Evolutionary conservation across 2,888 invertebrate genomes (phyloP).

Genomic region (Caenorhabditis sp.): DNA sequence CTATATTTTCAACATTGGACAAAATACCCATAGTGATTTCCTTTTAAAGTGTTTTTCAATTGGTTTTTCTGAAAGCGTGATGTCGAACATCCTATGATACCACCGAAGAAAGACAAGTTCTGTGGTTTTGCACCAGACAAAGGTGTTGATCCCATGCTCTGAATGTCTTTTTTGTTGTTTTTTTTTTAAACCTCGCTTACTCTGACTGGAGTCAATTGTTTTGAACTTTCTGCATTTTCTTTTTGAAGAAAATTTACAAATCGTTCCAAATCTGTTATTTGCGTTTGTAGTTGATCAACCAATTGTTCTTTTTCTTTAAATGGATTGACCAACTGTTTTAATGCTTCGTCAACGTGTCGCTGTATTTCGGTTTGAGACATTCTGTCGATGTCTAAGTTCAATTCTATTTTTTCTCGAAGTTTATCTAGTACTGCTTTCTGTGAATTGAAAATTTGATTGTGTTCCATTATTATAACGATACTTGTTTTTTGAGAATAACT

Average conservation of each 20-base stretch:
- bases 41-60: slow-evolving; percentile 90
- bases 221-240: slow-evolving; percentile 62
- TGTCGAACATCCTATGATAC: slow-evolving; percentile 62
- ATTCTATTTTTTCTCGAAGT: slow-evolving; percentile 86
- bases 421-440: slow-evolving; percentile 87
- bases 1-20: no score
- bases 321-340: slow-evolving; percentile 94
- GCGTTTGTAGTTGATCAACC: slow-evolving; percentile 95
- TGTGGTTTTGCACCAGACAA: slow-evolving; percentile 56
- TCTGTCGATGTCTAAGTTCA: slow-evolving; percentile 89
- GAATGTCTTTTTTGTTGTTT: not conserved
- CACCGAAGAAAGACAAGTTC: slow-evolving; percentile 49
- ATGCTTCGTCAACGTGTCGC: slow-evolving; percentile 92
- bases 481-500: slow-evolving; percentile 92
- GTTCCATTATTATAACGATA: slow-evolving; percentile 83
- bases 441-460: slow-evolving; percentile 6
- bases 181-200: slow-evolving; percentile 16
- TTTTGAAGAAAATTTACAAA: slow-evolving; percentile 95
- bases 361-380: slow-evolving; percentile 91
- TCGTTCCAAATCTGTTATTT: slow-evolving; percentile 96
- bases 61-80: slow-evolving; percentile 89
- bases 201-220: slow-evolving; percentile 59
- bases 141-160: slow-evolving; percentile 63
- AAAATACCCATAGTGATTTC: slow-evolving; percentile 95
- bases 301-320: slow-evolving; percentile 97